Base-by-base conservation (phyloP, 2,113 vertebrate species). In the Charina bottae region DNA sequence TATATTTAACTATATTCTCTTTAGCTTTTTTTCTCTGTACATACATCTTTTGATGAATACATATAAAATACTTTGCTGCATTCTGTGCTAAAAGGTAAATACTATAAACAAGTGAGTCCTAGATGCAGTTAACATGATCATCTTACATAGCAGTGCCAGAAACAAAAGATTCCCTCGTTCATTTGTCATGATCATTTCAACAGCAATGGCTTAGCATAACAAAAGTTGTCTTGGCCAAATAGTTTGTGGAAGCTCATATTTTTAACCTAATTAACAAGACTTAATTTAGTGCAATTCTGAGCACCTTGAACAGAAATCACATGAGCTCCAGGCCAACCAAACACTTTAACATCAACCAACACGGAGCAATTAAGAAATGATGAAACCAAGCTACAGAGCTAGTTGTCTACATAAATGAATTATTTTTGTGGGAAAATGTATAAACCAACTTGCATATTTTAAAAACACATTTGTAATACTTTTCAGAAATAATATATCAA, bases 81-180 rank as follows among this genome's bases (percentile, higher is more conserved):
- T 96, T 96, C 92, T 89, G 4, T 92, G 93, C 94, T 95, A 95
- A 96, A 92, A 94, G 90, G 88, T 96, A 94, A 95, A 93, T 93
- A 95, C 55, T 94, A 93, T 93, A 94, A 84, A 92, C 90, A 94
- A 93, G 88, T 95, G 94, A 95, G 93, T 93, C 92, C 95, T 92
- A 96, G 95, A 95, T 90, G 94, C 92, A 95, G 89, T 85, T 90
- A 96, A 95, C 93, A 93, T 93, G 23, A 95, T 94, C 62, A 94
- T 72, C 58, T 93, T 95, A 90, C 90, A 92, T 94, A 93, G 78
- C 94, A 94, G 94, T 84, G 94, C 68, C 33, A 94, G 95, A 96
- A 95, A 37, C 83, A 95, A 87, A 37, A 92, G 88, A 95, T 88
- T 68, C n/a, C 46, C 95, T 94, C 6, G 92, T 93, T 87, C 72